phyloP scores from a whole-genome alignment of 2,888 invertebrate species.

The Tolmerus cingulatus region DNA sequence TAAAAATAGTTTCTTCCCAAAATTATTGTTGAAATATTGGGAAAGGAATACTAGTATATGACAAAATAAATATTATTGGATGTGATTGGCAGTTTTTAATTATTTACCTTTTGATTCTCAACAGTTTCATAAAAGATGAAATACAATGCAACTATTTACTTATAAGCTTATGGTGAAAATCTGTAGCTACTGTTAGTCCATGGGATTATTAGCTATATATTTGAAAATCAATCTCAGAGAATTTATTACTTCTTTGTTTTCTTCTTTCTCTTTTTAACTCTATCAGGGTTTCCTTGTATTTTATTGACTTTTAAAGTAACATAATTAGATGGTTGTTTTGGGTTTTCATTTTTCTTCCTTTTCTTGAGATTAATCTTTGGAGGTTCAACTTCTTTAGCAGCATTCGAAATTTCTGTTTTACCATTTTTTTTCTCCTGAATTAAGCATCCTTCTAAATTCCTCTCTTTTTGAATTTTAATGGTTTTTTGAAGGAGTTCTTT shows the following conservation, averaged over 20 bases:
- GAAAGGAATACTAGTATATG: neutral
- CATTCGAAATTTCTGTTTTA: neutral
- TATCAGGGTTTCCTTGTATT: constrained; percentile 5
- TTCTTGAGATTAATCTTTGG: neutral
- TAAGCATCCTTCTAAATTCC: neutral
- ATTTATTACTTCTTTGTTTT: neutral
- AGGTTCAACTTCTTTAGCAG: neutral
- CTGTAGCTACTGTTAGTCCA: too few species aligned
- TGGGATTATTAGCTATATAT: too few species aligned
- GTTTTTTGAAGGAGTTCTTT: neutral
- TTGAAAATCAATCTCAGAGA: neutral
- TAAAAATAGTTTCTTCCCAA: too few species aligned
- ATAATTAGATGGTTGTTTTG: neutral
- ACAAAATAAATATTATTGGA: neutral
- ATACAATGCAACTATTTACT: neutral
- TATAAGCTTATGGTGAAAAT: neutral
- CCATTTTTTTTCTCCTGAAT: neutral
- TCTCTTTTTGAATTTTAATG: neutral
- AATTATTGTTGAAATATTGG: too few species aligned
- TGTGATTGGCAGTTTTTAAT: neutral
- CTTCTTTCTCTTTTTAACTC: neutral
- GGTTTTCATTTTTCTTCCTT: neutral
- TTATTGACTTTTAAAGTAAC: neutral
- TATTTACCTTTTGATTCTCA: neutral
- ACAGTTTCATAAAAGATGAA: neutral